These are phyloP conservation scores for Geodia barretti DNA, from an alignment of 37 sponge, comb jelly and placozoan genomes.

Conservation along the genomic window DNA sequence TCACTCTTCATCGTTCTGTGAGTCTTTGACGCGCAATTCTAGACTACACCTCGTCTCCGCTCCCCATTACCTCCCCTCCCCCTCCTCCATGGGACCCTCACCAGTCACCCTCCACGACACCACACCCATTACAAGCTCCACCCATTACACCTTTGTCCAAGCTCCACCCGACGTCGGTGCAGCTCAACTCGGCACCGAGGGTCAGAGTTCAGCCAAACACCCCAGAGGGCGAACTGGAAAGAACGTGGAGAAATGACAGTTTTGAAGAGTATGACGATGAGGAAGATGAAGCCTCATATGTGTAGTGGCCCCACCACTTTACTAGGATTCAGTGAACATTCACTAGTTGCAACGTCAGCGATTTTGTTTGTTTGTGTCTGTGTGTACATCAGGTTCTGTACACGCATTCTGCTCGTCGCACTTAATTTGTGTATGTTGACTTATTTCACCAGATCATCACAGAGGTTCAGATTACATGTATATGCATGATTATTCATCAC, in stretches of 20 bases:
- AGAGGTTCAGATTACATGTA: too few relatives aligned
- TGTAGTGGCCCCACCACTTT: too few relatives aligned
- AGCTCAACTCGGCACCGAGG: not conserved
- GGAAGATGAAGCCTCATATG: too few relatives aligned
- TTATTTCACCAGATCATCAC: too few relatives aligned
- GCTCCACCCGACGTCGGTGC: not conserved
- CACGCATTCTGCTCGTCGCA: too few relatives aligned
- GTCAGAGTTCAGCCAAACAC: not conserved
- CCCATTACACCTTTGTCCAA: not conserved
- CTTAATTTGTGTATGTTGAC: too few relatives aligned
- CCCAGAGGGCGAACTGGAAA: not conserved
- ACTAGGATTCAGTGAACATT: too few relatives aligned
- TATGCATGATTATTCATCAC: too few relatives aligned
- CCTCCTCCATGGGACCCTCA: slow-evolving; percentile 16
- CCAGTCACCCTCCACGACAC: slow-evolving; percentile 2
- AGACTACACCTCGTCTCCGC: not conserved
- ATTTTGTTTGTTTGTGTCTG: too few relatives aligned
- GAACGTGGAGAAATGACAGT: slow-evolving; percentile 7
- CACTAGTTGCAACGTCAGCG: too few relatives aligned
- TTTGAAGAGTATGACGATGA: slow-evolving; percentile 31
- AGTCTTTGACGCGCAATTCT: not conserved
- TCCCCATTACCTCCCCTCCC: slow-evolving; percentile 37
- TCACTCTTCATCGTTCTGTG: slow-evolving; percentile 7
- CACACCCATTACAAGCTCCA: not conserved
- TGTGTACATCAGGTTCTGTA: too few relatives aligned